A percentile compares a stretch with the other conserved stretches of the same genome.
Conservation (phyloP, 2,888 invertebrate genomes). For the Baronia brevicornis region DNA sequence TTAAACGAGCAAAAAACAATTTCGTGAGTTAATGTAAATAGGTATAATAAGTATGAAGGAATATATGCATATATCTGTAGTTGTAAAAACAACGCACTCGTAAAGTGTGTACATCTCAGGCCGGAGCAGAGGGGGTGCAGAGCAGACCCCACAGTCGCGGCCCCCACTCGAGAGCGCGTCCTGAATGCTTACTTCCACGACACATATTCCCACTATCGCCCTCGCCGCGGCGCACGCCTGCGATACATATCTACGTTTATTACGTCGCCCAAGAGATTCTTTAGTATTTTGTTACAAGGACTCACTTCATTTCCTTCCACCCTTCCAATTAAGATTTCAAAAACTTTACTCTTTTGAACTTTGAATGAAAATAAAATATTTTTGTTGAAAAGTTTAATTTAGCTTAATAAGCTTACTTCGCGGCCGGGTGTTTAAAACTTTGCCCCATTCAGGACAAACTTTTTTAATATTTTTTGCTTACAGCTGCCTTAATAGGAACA, state of each 20-base stretch:
- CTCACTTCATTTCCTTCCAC: constrained; percentile 17
- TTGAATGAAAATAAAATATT: constrained; percentile 20
- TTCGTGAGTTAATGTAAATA: no score
- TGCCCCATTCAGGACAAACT: constrained; percentile 19
- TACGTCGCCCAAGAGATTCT: constrained; percentile 20
- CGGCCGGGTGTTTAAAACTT: constrained; percentile 20
- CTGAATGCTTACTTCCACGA: constrained; percentile 26
- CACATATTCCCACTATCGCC: constrained; percentile 28
- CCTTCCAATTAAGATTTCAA: constrained; percentile 20
- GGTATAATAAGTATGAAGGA: constrained; percentile 24
- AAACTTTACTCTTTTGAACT: constrained; percentile 19
- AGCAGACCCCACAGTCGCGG: constrained; percentile 20
- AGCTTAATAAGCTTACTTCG: constrained; percentile 22
- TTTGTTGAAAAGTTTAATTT: constrained; percentile 18
- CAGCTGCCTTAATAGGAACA: constrained; percentile 15
- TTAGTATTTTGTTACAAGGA: constrained; percentile 19
- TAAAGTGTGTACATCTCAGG: constrained; percentile 19
- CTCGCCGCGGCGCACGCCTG: constrained; percentile 19
- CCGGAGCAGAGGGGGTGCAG: constrained; percentile 19
- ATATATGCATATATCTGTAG: constrained; percentile 32
- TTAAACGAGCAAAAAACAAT: no score
- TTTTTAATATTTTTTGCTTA: constrained; percentile 23
- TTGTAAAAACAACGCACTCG: constrained; percentile 24
- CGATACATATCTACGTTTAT: constrained; percentile 25
- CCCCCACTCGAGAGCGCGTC: constrained; percentile 46